Conservation (phyloP, 2,113 vertebrate genomes). For the Tachysurus vachellii region DNA sequence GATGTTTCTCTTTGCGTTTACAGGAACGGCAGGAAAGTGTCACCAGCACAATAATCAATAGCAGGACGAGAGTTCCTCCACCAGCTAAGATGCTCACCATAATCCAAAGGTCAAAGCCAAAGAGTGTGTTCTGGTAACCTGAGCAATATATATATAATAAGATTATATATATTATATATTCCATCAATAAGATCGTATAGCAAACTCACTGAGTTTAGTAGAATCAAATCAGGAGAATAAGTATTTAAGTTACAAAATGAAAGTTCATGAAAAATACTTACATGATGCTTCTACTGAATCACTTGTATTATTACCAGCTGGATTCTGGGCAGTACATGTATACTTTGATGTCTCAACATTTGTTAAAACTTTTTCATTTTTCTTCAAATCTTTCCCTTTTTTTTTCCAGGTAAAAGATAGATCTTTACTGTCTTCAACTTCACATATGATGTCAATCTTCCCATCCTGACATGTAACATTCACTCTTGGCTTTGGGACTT, state of each 20-base stretch:
- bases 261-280: constrained; percentile 10
- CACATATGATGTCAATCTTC: neutral
- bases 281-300: neutral
- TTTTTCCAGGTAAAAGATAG: neutral
- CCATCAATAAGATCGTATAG: neutral
- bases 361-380: fast-evolving
- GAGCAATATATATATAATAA: too few relatives aligned
- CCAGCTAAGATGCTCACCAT: constrained; percentile 48
- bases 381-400: fast-evolving
- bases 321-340: neutral
- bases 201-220: neutral
- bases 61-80: constrained; percentile 56
- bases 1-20: neutral
- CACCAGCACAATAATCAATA: neutral
- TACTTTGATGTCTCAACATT: neutral
- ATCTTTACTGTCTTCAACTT: fast-evolving
- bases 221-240: neutral
- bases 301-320: neutral
- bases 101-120: constrained; percentile 52
- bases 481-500: constrained; percentile 13
- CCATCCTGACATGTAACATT: neutral
- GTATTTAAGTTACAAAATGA: neutral
- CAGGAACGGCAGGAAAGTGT: constrained; percentile 1
- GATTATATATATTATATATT: too few relatives aligned
- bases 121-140: fast-evolving